Conservation (phyloP, 2,888 invertebrate species). For the Ypsolopha sequella region DNA sequence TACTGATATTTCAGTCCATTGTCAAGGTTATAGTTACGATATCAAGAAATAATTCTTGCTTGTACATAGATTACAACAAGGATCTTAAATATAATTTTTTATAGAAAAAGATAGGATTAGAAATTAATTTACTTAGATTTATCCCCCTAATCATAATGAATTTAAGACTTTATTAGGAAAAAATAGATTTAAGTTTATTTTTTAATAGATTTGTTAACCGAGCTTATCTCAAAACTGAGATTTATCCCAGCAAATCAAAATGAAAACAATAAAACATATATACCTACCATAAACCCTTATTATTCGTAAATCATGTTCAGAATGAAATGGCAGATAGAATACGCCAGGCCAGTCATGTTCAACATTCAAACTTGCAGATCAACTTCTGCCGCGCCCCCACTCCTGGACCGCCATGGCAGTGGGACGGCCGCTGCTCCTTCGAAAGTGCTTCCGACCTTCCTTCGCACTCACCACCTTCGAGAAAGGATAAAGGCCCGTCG, state of each 20-base stretch:
- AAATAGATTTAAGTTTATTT: no score
- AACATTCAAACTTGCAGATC: conserved; percentile 17
- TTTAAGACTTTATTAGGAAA: no score
- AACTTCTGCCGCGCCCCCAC: conserved; percentile 32
- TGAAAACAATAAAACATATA: background rate
- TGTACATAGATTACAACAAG: background rate
- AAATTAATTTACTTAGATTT: no score
- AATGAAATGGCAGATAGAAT: no score
- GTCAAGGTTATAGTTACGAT: no score
- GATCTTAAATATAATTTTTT: background rate
- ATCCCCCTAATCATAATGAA: no score
- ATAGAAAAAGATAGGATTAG: no score
- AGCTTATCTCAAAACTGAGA: background rate
- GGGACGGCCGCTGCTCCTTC: conserved; percentile 52
- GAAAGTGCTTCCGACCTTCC: conserved; percentile 11
- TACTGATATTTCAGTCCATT: no score
- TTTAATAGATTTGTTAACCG: no score
- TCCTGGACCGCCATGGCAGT: conserved; percentile 49
- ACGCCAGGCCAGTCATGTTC: no score
- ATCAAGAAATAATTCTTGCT: background rate
- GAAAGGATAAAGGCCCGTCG: no score
- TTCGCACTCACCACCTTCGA: no score
- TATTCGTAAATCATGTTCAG: conserved; percentile 1
- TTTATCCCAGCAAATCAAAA: background rate
- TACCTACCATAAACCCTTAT: conserved; percentile 1